Base-by-base conservation (phyloP, 2,797 vertebrate species). In the Podarcis siculus region DNA sequence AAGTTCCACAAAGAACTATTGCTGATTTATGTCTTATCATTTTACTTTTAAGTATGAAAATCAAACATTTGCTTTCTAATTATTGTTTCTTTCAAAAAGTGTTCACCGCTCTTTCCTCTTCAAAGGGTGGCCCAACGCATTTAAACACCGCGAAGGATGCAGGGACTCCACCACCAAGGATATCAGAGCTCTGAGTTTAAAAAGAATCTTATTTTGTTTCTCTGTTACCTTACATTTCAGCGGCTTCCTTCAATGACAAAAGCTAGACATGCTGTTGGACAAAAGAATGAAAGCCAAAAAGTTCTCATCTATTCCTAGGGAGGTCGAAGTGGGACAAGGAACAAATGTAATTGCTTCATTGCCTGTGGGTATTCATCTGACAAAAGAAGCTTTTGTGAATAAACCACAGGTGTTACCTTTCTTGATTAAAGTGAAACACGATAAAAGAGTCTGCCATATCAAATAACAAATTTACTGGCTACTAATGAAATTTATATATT, bases 321-420 rank as follows among this genome's bases (percentile, higher is more conserved):
- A 96, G 94, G 95, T 95, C 96, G 96, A 94, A 96, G 94, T 95
- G 94, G 95, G 91, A 95, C 93, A 94, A 95, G 95, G 95, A 96
- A 96, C 97, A 97, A 97, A 97, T 95, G 95, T 97, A 97, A 98
- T 97, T 97, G 97, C 97, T 95, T 97, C 93, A 90, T 94, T 95
- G 95, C 96, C 96, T 94, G 95, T 93, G 95, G 96, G 96, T 96
- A 95, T 97, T 96, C 97, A 86, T 32, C 90, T 84, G 96, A 96
- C 97, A 97, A 97, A 97, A 96, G 97, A 61, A 91, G 95, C 95
- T 95, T 96, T 96, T 97, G 95, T 96, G 94, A 96, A 94, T 90
- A 94, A 97, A 95, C 95, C 95, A 96, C 97, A 97, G 97, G 97
- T 97, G 97, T 96, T 97, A 95, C 95, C 94, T 96, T 96, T 92